Conservation (phyloP, 2,113 vertebrate species). For the Crocuta crocuta region DNA sequence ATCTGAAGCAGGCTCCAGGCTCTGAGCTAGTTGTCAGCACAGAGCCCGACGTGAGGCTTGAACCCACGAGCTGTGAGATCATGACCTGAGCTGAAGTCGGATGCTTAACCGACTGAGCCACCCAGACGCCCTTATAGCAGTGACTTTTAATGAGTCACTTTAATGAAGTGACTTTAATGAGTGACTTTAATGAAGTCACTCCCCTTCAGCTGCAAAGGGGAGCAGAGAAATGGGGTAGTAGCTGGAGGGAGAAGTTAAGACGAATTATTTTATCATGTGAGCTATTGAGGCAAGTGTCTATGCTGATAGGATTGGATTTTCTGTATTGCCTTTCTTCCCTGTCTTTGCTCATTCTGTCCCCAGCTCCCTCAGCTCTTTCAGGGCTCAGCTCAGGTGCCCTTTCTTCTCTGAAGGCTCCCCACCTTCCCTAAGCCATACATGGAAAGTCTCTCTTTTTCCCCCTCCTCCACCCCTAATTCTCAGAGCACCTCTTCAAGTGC, state of each 20-base stretch:
- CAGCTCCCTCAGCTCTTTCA: background rate
- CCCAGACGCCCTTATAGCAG: too few relatives aligned
- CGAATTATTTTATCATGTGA: background rate
- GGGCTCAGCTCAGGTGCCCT: background rate
- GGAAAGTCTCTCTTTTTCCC: background rate
- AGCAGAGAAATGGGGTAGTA: background rate
- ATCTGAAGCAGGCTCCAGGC: too few relatives aligned
- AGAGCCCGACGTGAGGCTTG: too few relatives aligned
- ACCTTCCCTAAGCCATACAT: background rate
- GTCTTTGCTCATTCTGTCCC: background rate
- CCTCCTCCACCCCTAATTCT: background rate
- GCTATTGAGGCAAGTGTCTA: background rate
- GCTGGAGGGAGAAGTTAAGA: background rate
- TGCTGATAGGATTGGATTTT: background rate
- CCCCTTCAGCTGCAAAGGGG: background rate
- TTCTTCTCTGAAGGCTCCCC: background rate
- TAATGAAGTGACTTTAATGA: too few relatives aligned
- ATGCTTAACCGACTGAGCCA: too few relatives aligned
- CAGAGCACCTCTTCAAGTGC: background rate
- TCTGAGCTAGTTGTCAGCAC: too few relatives aligned
- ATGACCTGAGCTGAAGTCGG: too few relatives aligned
- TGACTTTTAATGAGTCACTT: too few relatives aligned
- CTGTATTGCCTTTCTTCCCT: background rate
- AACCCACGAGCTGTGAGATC: too few relatives aligned
- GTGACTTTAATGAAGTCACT: too few relatives aligned